phyloP scores from a whole-genome alignment of 2,888 invertebrate genomes.

The Cheilosia pagana region DNA sequence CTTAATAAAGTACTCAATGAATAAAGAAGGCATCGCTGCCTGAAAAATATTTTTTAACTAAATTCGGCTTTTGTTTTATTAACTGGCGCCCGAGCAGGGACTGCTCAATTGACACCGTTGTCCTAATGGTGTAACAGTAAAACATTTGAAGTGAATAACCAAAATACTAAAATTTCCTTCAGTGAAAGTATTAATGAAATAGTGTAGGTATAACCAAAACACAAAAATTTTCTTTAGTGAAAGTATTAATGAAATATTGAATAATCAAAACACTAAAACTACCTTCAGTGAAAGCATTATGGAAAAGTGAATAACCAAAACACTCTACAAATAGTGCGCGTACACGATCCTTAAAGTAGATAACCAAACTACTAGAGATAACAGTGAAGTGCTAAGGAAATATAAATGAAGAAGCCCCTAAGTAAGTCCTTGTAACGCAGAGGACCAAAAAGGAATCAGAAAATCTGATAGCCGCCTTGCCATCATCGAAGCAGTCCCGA shows the following conservation, averaged over 20 bases:
- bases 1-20: too few species aligned
- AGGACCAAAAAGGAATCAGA: not conserved
- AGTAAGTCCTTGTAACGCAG: not conserved
- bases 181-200: not conserved
- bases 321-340: not conserved
- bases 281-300: too few species aligned
- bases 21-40: too few species aligned
- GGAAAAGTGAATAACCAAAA: not conserved
- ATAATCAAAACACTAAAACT: too few species aligned
- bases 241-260: not conserved
- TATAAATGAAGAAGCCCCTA: not conserved
- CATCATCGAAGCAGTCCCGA: constrained; percentile 7
- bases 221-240: not conserved
- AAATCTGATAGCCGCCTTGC: constrained; percentile 2
- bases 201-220: constrained; percentile 1
- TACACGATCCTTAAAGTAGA: not conserved
- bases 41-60: too few species aligned
- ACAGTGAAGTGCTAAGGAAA: not conserved
- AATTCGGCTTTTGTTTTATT: too few species aligned
- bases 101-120: too few species aligned
- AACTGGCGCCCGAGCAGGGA: too few species aligned
- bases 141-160: too few species aligned
- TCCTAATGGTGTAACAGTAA: too few species aligned
- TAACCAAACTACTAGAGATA: not conserved
- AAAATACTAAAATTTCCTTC: too few species aligned